Base-by-base conservation (phyloP, 1,140 invertebrate species). In the Achroia grisella region DNA sequence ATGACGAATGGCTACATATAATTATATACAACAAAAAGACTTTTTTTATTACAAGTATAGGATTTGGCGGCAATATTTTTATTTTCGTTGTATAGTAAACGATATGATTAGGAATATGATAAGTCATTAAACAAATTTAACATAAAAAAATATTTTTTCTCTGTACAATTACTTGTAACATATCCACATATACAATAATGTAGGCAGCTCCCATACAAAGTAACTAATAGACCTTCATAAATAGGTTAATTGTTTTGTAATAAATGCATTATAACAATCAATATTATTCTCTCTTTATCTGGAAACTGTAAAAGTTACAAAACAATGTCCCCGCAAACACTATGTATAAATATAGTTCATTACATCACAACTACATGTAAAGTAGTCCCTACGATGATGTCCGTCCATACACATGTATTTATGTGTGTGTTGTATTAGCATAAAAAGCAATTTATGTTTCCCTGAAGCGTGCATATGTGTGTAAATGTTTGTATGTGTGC, bases 311-410 rank as follows among this genome's bases (percentile, higher is more conserved):
- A 33, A 48, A 37, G 34, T 47, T 40, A 42, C 39, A 48, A 48
- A 36, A 48, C 39, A 48, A 39, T 41, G 45, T 41, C 29, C 31
- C 33, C n/a, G 12, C 29, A 48, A 48, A 48, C 46, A 42, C 30
- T 34, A 44, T 37, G 35, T 36, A 36, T 36, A 36, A 36, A 14
- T 29, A 30, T 11, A 44, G 27, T 27, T 29, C 28, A 37, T 44
- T 27, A 44, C 43, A 44, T 44, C 39, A 33, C 36, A 47, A 36
- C 40, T 17, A 40, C 31, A 31, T 17, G 13, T 15, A 48, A 2
- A 23, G 31, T 32, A 14, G 29, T 28, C 32, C 46, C 39, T 48
- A 32, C 46, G 46, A 41, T 27, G n/a, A 28, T 42, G 23, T 23
- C 28, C 2, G 10, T 29, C 14, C 39, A 30, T n/a, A 23, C 11